Percentiles rank a stretch among this genome's conserved stretches.
These are phyloP conservation scores for Nebria salina DNA, from an alignment of 2,888 invertebrate species.

Conservation along the genomic window DNA sequence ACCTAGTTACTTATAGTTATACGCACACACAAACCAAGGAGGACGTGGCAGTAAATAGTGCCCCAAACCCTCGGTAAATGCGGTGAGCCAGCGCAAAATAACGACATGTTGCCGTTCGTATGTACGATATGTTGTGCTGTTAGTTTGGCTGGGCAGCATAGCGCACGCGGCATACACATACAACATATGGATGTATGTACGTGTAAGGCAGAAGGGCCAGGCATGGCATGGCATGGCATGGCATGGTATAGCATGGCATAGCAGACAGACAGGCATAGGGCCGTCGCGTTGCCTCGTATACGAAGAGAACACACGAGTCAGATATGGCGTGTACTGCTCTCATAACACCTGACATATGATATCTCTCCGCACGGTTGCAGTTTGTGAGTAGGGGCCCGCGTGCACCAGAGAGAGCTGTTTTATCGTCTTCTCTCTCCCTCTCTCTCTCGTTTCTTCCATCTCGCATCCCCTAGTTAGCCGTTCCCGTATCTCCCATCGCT, in stretches of 20 bases:
- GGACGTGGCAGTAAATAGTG: background rate
- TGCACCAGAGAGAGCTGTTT: conserved; percentile 30
- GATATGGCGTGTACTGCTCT: conserved; percentile 41
- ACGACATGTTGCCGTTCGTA: conserved; percentile 1
- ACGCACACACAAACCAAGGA: background rate
- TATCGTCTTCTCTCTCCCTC: conserved; percentile 37
- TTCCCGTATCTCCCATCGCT: conserved; percentile 47
- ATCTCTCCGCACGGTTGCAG: conserved; percentile 43
- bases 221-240: background rate
- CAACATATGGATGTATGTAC: background rate
- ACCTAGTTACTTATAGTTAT: conserved; percentile 1
- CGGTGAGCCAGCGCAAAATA: background rate
- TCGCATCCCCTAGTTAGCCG: conserved; percentile 47
- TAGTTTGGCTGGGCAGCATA: background rate
- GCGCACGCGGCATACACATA: conserved; percentile 6
- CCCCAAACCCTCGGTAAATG: background rate
- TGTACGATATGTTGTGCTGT: background rate
- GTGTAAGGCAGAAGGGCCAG: conserved; percentile 14
- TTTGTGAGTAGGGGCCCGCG: conserved; percentile 27
- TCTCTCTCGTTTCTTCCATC: conserved; percentile 32
- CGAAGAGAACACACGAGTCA: conserved; percentile 32
- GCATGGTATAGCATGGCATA: too few species aligned
- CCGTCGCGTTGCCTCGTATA: background rate
- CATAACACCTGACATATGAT: conserved; percentile 47
- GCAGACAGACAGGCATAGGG: conserved; percentile 4